A percentile compares a stretch with the other conserved stretches of the same genome.
Evolutionary conservation across 2,888 invertebrate genomes (phyloP).

Genomic region (Selenia dentaria): DNA sequence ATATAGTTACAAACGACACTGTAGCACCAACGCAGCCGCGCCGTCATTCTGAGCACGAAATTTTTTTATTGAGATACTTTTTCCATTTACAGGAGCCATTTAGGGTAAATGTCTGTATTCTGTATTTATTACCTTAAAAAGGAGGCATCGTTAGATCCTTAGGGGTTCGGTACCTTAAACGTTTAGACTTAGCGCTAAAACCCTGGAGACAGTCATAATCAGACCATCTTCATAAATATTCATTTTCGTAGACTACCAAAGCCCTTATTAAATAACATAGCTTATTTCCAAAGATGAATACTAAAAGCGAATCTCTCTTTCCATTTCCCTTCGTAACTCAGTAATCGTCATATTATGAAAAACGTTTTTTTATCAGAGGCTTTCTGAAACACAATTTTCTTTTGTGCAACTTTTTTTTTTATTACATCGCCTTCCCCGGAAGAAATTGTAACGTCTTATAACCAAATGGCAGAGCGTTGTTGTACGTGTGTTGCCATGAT

Average conservation of each 20-base stretch:
- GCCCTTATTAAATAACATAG: constrained; percentile 31
- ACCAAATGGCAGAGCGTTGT: constrained; percentile 16
- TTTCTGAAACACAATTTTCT: constrained; percentile 52
- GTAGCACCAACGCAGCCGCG: no score
- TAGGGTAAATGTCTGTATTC: no score
- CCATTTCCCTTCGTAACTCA: constrained; percentile 38
- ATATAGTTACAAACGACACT: no score
- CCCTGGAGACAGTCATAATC: no score
- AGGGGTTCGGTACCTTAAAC: no score
- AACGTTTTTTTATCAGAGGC: constrained; percentile 42
- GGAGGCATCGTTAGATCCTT: no score
- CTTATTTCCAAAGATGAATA: constrained; percentile 17
- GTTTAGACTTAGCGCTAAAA: no score
- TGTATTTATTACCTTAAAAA: no score
- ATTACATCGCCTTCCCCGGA: constrained; percentile 16
- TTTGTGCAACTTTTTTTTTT: constrained; percentile 45
- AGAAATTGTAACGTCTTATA: constrained; percentile 22
- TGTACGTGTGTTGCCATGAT: constrained; percentile 13
- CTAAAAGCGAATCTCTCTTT: constrained; percentile 32
- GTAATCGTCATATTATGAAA: constrained; percentile 50
- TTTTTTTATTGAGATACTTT: no score
- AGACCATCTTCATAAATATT: no score
- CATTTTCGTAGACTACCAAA: constrained; percentile 1
- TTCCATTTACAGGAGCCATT: no score
- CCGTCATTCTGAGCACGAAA: no score